Base-by-base conservation (phyloP, 2,113 vertebrate genomes). In the Toxostoma redivivum region DNA sequence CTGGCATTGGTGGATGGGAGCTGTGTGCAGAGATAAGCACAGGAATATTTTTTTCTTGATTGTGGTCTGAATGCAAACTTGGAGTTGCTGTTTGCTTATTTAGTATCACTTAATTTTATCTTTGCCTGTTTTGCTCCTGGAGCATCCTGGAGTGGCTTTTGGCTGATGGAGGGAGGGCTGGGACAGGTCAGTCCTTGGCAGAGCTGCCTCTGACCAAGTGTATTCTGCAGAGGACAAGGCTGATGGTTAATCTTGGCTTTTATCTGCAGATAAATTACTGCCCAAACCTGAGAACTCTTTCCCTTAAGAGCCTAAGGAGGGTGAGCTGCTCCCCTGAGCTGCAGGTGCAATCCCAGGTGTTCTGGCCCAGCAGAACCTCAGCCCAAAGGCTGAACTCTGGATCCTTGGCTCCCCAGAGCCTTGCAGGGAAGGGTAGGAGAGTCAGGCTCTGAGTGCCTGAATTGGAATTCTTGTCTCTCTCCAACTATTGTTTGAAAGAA, bases 11-110 rank as follows among this genome's bases (percentile, higher is more conserved):
- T n/a, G 81, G 86, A 25, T 69, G 79, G 44, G 86, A 86, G 76
- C 92, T 70, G 80, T 51, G 72, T 24, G 54, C n/a, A 25, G 44
- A 94, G 95, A 93, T 91, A 94, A 94, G 88, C 64, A 51, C 47
- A 35, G 47, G 86, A 73, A 40, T 53, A 33, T 72, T 78, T 58
- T 38, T 80, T 61, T 6, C 60, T 65, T 50, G 58, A 27, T 37
- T 88, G 72, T 50, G 47, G 58, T 57, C 69, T 66, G 67, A 81
- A 92, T 78, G 70, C 33, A 66, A 18, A 62, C 56, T 47, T 35
- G 17, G 64, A 69, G 38, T 13, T 62, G 45, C 66, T 69, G 28
- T 47, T 90, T 92, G 11, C 69, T 95, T 67, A 37, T 77, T 92
- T 64, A n/a, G 58, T 44, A 28, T 92, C 58, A 20, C n/a, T 65